Percentiles rank a stretch among this genome's conserved stretches.
Evolutionary conservation across 2,888 invertebrate species (phyloP).

Genomic region (Pseudoips prasinana): DNA sequence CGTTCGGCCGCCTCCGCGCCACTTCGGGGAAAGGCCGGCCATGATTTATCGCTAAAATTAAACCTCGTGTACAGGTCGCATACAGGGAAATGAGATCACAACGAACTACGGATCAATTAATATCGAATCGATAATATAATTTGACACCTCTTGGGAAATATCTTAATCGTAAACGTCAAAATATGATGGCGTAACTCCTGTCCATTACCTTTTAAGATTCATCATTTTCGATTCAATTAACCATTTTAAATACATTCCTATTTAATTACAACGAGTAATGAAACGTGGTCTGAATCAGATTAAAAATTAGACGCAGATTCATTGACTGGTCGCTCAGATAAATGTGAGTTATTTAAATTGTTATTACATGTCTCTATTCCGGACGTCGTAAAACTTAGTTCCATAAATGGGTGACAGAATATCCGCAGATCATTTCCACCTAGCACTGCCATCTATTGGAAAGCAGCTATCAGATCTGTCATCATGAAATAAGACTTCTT

Average conservation of each 20-base stretch:
- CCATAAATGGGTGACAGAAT: conserved; percentile 23
- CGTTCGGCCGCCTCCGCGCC: conserved; percentile 60
- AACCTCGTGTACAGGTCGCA: conserved; percentile 45
- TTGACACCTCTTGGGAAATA: conserved; percentile 36
- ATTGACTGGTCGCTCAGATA: neutral
- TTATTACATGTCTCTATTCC: conserved; percentile 11
- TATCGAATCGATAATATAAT: conserved; percentile 31
- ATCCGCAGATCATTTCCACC: conserved; percentile 29
- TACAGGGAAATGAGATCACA: conserved; percentile 43
- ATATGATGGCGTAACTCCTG: conserved; percentile 14
- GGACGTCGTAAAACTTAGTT: conserved; percentile 20
- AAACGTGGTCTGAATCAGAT: conserved; percentile 14
- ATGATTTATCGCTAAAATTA: conserved; percentile 78
- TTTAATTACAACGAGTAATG: conserved; percentile 12
- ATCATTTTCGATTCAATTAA: conserved; percentile 17
- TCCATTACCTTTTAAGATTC: too few relatives aligned
- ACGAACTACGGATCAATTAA: conserved; percentile 34
- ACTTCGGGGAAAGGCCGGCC: conserved; percentile 77
- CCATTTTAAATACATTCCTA: conserved; percentile 23
- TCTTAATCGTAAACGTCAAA: conserved; percentile 38
- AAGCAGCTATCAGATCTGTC: conserved; percentile 27
- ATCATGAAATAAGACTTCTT: conserved; percentile 34
- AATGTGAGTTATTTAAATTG: conserved; percentile 10
- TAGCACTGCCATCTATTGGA: conserved; percentile 29
- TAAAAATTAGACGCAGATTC: conserved; percentile 15